Conservation (phyloP, 64 coral and sea anemone species). For the Acropora yongei region DNA sequence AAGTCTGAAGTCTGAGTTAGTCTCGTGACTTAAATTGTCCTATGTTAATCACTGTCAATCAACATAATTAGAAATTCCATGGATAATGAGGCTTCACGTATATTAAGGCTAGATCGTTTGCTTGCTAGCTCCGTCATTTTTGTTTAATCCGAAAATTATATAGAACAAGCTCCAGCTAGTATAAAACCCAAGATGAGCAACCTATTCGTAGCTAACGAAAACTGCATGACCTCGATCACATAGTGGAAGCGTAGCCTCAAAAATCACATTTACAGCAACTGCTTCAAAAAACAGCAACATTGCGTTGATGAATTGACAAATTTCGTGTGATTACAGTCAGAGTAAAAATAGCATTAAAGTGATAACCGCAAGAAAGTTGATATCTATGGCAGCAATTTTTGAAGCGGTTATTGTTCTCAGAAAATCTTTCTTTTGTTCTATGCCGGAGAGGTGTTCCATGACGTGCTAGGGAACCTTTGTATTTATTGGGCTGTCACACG, state of each 20-base stretch:
- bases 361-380: background rate
- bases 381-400: background rate
- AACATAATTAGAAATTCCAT: background rate
- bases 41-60: background rate
- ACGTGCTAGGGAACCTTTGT: no score
- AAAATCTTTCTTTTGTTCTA: no score
- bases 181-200: background rate
- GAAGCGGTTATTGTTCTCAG: background rate
- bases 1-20: no score
- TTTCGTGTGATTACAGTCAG: background rate
- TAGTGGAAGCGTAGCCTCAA: no score
- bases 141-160: background rate
- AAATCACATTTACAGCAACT: no score
- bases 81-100: background rate
- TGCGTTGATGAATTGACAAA: background rate
- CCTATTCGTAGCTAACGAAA: background rate
- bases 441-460: no score
- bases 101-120: no score
- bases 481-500: no score
- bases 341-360: background rate
- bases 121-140: no score
- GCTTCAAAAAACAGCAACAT: background rate
- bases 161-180: background rate
- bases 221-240: no score
- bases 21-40: no score